Evolutionary conservation across 92 coral and sea anemone genomes (phyloP), one percentile per base, ranked within the genome.

Genomic region (Zoanthus solanderi): DNA sequence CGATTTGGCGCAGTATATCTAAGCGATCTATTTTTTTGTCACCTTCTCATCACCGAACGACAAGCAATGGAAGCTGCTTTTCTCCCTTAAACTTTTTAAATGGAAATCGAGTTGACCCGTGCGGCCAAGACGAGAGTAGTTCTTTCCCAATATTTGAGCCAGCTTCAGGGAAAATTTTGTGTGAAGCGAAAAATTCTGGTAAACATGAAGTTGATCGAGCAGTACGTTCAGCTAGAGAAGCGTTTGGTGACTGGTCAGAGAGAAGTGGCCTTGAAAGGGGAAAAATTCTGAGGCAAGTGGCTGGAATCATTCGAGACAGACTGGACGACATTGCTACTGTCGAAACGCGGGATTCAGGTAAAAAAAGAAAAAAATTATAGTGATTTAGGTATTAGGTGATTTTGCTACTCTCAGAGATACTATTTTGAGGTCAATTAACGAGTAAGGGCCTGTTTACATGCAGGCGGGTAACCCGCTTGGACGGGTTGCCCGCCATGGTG

Each of bases 301-400:
- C 99, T 17, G 82, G 85, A 57, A 91, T 97, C 72, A 89, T 97
- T 23, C 81, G 97, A 73, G 77, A 89, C 23, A 90, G 98, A 73
- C 75, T 90, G 79, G 89, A 93, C 14, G 95, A 91, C 1, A 84
- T 97, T 31, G 98, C 99, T 0, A 88, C 91, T 37, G 86, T 92
- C 46, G 99, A 97, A 71, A 95, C 95, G 4, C 82, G 87, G 37
- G 98, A 97, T 82, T 93, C 90, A 48, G 99, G 99, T 97, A 61
- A 50, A 6, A 50, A 50, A 7, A n/a, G n/a, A 6, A 50, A 11
- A 50, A 0, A 50, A 50, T 7, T 11, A 50, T 6, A 50, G 12
- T 50, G 9, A 11, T 11, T 50, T 11, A 58, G 12, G 17, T 58
- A 18, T 14, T 13, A 50, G 54, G 54, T 50, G 54, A 6, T 50